Base-by-base conservation (phyloP, 2,113 vertebrate species). In the Willisornis vidua region DNA sequence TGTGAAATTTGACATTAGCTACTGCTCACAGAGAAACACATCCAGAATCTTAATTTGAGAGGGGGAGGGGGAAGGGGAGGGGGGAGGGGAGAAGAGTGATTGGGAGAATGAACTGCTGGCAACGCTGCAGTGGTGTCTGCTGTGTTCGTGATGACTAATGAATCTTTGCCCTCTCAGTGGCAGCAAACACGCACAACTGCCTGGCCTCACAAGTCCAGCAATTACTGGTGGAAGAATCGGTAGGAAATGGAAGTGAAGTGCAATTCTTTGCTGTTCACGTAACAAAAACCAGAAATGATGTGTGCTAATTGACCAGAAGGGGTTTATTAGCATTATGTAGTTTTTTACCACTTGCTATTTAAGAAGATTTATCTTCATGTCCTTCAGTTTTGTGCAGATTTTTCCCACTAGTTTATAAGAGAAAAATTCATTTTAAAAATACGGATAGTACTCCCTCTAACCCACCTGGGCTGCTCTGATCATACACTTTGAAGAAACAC, bases 1-100 rank as follows among this genome's bases (percentile, higher is more conserved):
- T 63, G 68, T 93, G 95, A 96, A 84, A 92, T 81, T 35, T 87
- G 92, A 92, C 79, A 75, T 92, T 90, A 94, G 85, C 83, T 86
- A n/a, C 65, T 75, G 73, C 70, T 93, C 52, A 7, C 65, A 12
- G 76, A 65, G 88, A 87, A 89, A 89, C 94, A 85, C 80, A 25
- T 71, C 76, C 76, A 72, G 92, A 94, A 95, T 95, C 92, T 88
- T 95, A 96, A 96, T 94, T 87, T 74, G 86, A 76, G 63, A 57
- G 82, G 57, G 54, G 58, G 68, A 57, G 31, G 59, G 75, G 76
- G 71, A 52, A 52, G 24, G n/a, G 58, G 68, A 57, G 31, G 59
- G 75, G 76, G 71, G 48, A 52, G 24, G n/a, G 49, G 46, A 74
- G 68, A 51, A 52, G 67, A 80, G n/a, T 11, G 72, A 77, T 29